A percentile compares a stretch with the other conserved stretches of the same genome.
phyloP scores from a whole-genome alignment of 2,888 invertebrate species.

The Amorpha juglandis region DNA sequence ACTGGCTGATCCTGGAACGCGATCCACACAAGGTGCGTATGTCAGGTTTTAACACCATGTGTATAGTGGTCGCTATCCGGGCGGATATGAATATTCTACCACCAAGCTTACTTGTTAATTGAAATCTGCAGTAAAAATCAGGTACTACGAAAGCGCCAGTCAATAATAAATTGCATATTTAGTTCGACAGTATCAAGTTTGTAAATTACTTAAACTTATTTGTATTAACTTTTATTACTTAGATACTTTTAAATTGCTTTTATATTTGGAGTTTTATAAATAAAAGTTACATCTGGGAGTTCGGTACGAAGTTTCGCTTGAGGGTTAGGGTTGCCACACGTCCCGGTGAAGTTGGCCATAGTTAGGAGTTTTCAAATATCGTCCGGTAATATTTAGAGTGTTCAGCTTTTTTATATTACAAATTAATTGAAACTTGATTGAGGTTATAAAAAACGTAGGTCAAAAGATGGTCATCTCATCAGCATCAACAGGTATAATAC shows the following conservation, averaged over 20 bases:
- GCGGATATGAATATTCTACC: too few species aligned
- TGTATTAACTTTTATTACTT: slow-evolving; percentile 44
- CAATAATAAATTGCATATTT: slow-evolving; percentile 43
- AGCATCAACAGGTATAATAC: too few species aligned
- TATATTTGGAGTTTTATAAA: slow-evolving; percentile 22
- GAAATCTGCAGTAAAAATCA: slow-evolving; percentile 2
- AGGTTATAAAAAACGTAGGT: too few species aligned
- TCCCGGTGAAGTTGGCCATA: background rate
- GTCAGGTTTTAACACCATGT: too few species aligned
- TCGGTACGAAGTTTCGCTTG: background rate
- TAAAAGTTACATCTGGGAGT: slow-evolving; percentile 10
- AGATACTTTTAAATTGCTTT: slow-evolving; percentile 17
- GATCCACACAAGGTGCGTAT: too few species aligned
- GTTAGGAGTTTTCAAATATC: background rate
- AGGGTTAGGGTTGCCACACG: background rate
- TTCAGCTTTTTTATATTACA: background rate
- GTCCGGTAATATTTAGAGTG: background rate
- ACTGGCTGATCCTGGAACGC: too few species aligned
- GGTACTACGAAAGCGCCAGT: slow-evolving; percentile 30
- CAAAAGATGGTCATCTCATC: too few species aligned
- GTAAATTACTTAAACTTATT: slow-evolving; percentile 45
- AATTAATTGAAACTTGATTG: too few species aligned
- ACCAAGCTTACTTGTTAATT: too few species aligned
- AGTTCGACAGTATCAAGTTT: slow-evolving; percentile 43
- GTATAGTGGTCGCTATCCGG: too few species aligned